phyloP scores from a whole-genome alignment of 1,140 invertebrate genomes.

The Saccostrea glomerata region DNA sequence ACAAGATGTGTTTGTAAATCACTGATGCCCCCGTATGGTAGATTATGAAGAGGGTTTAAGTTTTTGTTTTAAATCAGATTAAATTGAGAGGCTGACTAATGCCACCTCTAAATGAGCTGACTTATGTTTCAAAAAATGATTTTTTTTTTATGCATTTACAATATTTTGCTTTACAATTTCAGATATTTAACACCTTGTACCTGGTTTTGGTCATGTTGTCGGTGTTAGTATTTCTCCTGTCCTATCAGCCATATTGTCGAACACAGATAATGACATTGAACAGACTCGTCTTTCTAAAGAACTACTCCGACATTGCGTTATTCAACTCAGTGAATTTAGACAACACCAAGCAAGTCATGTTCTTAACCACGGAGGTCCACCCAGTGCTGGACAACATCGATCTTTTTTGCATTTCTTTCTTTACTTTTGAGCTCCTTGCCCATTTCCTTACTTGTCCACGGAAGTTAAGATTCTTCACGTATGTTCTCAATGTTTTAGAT shows the following conservation, averaged over 20 bases:
- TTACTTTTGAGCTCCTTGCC: constrained; percentile 38
- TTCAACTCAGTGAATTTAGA: constrained; percentile 8
- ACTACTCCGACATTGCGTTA: background rate
- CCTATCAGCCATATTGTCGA: constrained; percentile 30
- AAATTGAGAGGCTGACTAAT: too few species aligned
- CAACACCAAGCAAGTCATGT: constrained; percentile 45
- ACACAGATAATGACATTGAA: background rate
- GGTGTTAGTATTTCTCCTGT: constrained; percentile 23
- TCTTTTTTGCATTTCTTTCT: constrained; percentile 30
- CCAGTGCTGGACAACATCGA: constrained; percentile 30
- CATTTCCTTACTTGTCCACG: constrained; percentile 47
- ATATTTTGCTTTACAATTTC: background rate
- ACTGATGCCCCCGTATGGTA: too few species aligned
- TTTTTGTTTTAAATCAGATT: too few species aligned
- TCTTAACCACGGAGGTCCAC: background rate
- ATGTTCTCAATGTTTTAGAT: constrained; percentile 45
- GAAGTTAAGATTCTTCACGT: constrained; percentile 37
- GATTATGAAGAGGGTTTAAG: too few species aligned
- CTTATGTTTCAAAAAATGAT: too few species aligned
- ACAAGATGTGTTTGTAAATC: too few species aligned
- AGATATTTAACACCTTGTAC: constrained; percentile 47
- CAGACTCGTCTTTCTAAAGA: background rate
- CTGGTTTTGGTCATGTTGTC: constrained; percentile 47
- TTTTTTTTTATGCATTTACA: too few species aligned
- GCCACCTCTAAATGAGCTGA: too few species aligned